Conservation (phyloP, 1,140 invertebrate species). For the Octopus sinensis region DNA sequence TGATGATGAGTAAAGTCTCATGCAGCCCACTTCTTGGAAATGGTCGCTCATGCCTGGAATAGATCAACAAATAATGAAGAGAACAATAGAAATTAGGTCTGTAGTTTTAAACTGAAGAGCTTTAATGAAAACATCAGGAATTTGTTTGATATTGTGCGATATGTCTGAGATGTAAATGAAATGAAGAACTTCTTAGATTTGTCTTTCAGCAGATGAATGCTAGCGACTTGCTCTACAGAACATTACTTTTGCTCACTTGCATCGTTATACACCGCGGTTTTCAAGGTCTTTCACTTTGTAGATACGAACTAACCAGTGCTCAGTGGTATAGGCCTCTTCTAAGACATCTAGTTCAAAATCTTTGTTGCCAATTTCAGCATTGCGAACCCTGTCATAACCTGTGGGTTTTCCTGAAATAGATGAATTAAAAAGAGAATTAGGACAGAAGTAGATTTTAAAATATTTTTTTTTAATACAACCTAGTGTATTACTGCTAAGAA, state of each 20-base stretch:
- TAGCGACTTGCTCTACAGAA: background rate
- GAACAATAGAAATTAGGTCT: background rate
- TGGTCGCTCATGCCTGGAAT: background rate
- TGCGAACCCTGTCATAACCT: slow-evolving; percentile 92
- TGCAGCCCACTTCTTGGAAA: background rate
- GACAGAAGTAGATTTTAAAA: no score
- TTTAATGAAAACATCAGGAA: no score
- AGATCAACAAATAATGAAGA: background rate
- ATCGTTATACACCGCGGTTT: slow-evolving; percentile 44
- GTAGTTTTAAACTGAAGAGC: background rate
- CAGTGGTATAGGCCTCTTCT: slow-evolving; percentile 97
- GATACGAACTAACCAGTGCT: slow-evolving; percentile 98
- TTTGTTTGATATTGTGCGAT: background rate
- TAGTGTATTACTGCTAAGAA: no score
- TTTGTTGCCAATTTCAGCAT: slow-evolving; percentile 94
- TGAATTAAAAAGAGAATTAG: background rate
- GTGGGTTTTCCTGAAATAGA: slow-evolving; percentile 68
- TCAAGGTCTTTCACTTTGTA: slow-evolving; percentile 75
- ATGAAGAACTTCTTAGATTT: background rate
- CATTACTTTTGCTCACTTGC: background rate
- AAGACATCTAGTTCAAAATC: slow-evolving; percentile 94
- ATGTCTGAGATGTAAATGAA: background rate
- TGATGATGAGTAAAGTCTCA: background rate
- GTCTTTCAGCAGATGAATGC: slow-evolving; percentile 2
- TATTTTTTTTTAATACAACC: no score